phyloP scores from a whole-genome alignment of 1,140 invertebrate genomes.

The Chlorops oryzae region DNA sequence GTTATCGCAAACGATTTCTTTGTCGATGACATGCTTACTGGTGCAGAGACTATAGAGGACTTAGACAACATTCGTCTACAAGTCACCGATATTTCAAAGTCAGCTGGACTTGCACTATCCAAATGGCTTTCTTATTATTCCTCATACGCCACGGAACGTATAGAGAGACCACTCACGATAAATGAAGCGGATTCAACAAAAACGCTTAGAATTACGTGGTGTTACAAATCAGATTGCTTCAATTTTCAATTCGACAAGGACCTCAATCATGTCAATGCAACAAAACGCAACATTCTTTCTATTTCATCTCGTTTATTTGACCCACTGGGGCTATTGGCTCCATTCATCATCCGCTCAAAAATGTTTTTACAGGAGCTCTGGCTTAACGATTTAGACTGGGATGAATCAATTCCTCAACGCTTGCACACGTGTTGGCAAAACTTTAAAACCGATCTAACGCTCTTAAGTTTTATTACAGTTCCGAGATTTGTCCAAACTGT shows the following conservation, averaged over 20 bases:
- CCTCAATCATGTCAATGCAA: neutral
- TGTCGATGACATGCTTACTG: neutral
- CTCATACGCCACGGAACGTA: neutral
- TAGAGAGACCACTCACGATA: neutral
- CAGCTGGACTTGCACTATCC: neutral
- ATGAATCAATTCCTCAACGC: constrained; percentile 34
- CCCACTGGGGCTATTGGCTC: constrained; percentile 46
- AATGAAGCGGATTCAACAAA: neutral
- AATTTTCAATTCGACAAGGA: neutral
- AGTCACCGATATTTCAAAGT: neutral
- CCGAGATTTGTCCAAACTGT: constrained; percentile 15
- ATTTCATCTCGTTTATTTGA: constrained; percentile 41
- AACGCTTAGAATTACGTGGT: neutral
- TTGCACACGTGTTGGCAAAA: constrained; percentile 21
- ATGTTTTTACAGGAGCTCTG: constrained; percentile 46
- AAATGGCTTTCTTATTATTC: constrained; percentile 8
- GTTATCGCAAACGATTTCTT: constrained; percentile 30
- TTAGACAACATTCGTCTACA: neutral
- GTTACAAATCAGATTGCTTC: constrained; percentile 1
- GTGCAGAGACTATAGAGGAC: neutral
- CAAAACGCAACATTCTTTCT: constrained; percentile 18
- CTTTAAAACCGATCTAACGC: no score
- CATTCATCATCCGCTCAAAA: constrained; percentile 43
- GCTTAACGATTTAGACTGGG: constrained; percentile 44
- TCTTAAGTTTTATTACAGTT: no score